Evolutionary conservation across 2,888 invertebrate genomes (phyloP).

Genomic region (Lymantria monacha): DNA sequence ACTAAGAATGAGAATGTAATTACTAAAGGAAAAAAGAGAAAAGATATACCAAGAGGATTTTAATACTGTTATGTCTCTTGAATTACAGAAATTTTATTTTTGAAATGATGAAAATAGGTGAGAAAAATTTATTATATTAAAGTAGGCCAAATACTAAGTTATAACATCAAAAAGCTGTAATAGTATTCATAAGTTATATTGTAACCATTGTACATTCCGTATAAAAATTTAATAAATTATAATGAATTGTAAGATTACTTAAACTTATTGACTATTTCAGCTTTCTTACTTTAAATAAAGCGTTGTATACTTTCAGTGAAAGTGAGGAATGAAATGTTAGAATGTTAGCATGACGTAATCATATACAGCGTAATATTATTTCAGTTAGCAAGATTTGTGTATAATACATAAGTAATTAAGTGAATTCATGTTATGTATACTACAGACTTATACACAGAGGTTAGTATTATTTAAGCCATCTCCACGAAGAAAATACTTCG

Average conservation of each 20-base stretch:
- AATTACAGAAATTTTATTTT: neutral
- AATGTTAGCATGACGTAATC: constrained; percentile 18
- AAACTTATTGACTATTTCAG: constrained; percentile 16
- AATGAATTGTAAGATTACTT: neutral
- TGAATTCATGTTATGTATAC: constrained; percentile 21
- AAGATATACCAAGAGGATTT: neutral
- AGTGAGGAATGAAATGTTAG: constrained; percentile 2
- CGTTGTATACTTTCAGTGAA: constrained; percentile 1
- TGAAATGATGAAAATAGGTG: neutral
- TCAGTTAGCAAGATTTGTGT: constrained; percentile 30
- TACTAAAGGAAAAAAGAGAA: neutral
- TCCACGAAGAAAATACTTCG: constrained; percentile 21
- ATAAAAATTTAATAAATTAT: no score
- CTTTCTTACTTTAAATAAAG: constrained; percentile 8
- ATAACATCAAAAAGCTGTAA: neutral
- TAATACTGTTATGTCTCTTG: neutral
- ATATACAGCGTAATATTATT: constrained; percentile 17
- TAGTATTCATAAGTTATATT: neutral
- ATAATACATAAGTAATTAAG: constrained; percentile 31
- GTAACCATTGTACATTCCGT: no score
- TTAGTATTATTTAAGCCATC: constrained; percentile 23
- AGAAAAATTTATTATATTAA: neutral
- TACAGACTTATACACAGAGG: constrained; percentile 18
- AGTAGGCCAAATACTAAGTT: neutral
- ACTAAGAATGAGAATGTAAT: neutral